Evolutionary conservation across 2,888 invertebrate species (phyloP).

Genomic region (Leucophenga montana): DNA sequence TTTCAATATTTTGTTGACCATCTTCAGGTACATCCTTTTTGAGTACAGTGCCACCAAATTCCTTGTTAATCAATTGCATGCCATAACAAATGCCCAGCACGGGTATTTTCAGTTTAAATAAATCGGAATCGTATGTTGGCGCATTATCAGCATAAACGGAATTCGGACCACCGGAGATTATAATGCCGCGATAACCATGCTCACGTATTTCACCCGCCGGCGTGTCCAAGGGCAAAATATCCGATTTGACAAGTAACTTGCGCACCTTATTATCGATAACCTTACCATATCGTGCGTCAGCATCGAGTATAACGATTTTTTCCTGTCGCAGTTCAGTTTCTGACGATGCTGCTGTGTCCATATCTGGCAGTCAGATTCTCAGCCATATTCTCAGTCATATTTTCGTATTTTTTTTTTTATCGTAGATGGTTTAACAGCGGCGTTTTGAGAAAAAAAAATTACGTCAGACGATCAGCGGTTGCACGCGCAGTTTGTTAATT

Average conservation of each 20-base stretch:
- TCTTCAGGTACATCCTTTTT: constrained; percentile 93
- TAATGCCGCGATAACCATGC: constrained; percentile 92
- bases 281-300: constrained; percentile 99
- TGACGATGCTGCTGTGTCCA: too few relatives aligned
- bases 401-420: too few relatives aligned
- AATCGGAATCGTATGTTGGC: constrained; percentile 93
- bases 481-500: too few relatives aligned
- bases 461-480: too few relatives aligned
- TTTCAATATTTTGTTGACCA: constrained; percentile 91
- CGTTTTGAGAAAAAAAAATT: too few relatives aligned
- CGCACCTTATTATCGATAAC: constrained; percentile 88
- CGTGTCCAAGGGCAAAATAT: constrained; percentile 93
- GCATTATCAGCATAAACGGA: constrained; percentile 97
- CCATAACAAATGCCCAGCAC: constrained; percentile 99
- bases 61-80: constrained; percentile 99
- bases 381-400: too few relatives aligned
- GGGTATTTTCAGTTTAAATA: constrained; percentile 96
- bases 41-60: constrained; percentile 93
- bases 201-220: constrained; percentile 89
- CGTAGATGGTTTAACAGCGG: too few relatives aligned
- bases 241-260: constrained; percentile 93
- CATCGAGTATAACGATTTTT: constrained; percentile 96
- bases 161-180: constrained; percentile 98
- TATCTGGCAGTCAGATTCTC: too few relatives aligned
- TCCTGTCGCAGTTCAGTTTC: too few relatives aligned